These are phyloP conservation scores for Zosterops pallidus DNA, from an alignment of 2,113 vertebrate genomes.

Conservation along the genomic window DNA sequence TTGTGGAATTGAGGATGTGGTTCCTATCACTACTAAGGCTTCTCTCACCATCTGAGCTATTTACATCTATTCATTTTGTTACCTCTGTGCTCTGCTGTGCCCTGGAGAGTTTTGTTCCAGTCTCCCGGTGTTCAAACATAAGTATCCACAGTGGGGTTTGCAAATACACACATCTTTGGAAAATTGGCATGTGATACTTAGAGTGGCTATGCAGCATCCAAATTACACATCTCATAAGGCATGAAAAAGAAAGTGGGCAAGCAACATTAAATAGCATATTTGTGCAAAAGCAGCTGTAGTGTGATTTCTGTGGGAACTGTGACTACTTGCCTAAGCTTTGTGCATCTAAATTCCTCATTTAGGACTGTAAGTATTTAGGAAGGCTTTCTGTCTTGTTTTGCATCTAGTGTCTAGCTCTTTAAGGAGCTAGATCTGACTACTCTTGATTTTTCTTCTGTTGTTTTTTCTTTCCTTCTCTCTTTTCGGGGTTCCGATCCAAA, in stretches of 20 bases:
- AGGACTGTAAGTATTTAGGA: neutral
- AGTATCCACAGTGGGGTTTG: constrained; percentile 56
- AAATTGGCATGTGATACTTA: constrained; percentile 22
- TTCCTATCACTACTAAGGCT: neutral
- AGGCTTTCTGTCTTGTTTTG: neutral
- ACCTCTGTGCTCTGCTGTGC: constrained; percentile 11
- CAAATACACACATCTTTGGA: neutral
- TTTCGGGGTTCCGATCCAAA: neutral
- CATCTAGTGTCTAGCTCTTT: neutral
- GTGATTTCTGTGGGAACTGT: constrained; percentile 34
- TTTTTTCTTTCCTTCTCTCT: neutral
- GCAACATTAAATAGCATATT: constrained; percentile 31
- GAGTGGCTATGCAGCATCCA: constrained; percentile 33
- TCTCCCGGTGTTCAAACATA: neutral
- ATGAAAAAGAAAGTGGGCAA: constrained; percentile 49
- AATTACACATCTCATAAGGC: constrained; percentile 36
- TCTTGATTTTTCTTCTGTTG: neutral
- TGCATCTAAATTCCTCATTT: neutral
- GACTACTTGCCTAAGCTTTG: constrained; percentile 5
- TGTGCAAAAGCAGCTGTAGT: constrained; percentile 40
- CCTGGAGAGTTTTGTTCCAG: constrained; percentile 40
- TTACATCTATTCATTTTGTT: constrained; percentile 25
- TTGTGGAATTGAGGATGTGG: neutral
- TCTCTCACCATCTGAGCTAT: neutral
- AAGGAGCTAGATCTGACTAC: neutral